A percentile compares a stretch with the other conserved stretches of the same genome.
Conservation (phyloP, 1,140 invertebrate species). For the Drosophila arawakana region DNA sequence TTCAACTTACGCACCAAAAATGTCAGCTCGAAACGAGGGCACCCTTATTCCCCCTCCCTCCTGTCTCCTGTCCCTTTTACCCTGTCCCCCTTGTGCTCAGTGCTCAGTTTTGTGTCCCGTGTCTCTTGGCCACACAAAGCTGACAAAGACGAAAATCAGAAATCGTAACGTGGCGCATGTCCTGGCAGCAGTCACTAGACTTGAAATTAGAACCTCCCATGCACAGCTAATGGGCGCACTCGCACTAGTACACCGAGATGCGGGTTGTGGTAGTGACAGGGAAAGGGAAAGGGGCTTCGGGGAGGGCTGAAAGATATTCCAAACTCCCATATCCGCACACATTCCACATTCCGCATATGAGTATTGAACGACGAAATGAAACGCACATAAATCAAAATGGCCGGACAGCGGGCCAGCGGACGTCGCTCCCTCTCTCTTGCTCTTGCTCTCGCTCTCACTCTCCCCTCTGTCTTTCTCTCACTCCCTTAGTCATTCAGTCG, state of each 20-base stretch:
- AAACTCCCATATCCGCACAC: conserved; percentile 83
- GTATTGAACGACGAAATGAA: conserved; percentile 84
- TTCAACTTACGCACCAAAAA: conserved; percentile 67
- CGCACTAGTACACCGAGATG: conserved; percentile 23
- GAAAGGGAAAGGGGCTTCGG: not conserved
- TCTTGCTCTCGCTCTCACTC: conserved; percentile 23
- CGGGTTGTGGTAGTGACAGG: conserved; percentile 17
- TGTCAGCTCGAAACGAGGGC: conserved; percentile 40
- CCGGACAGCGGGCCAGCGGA: conserved; percentile 77
- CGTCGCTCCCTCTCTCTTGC: conserved; percentile 47
- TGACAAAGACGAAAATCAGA: conserved; percentile 77
- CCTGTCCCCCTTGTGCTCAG: not conserved
- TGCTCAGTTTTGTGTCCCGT: conserved; percentile 3
- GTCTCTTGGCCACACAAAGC: conserved; percentile 61
- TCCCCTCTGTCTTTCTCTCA: conserved; percentile 26
- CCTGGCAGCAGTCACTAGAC: conserved; percentile 66
- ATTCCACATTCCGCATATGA: conserved; percentile 80
- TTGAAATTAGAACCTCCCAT: conserved; percentile 81
- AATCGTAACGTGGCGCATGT: conserved; percentile 67
- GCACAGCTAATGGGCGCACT: conserved; percentile 74
- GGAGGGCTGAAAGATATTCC: conserved; percentile 75
- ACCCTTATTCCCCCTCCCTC: conserved; percentile 4
- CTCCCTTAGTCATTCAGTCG: conserved; percentile 6
- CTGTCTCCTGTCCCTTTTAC: not conserved
- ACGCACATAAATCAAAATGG: conserved; percentile 85